Conservation (phyloP, 2,797 vertebrate species). For the Lerista edwardsae region DNA sequence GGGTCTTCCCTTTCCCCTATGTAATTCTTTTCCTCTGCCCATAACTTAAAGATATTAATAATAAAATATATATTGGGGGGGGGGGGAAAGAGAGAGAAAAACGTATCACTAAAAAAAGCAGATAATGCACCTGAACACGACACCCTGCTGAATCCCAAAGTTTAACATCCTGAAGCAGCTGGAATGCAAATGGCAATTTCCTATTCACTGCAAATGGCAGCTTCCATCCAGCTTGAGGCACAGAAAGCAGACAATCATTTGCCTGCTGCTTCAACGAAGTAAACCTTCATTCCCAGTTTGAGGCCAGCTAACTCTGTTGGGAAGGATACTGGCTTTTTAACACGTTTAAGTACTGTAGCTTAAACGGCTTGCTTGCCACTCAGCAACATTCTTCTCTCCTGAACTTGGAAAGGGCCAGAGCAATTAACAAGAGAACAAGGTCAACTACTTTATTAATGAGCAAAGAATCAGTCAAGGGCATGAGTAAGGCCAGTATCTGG, state of each 20-base stretch:
- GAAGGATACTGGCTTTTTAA: neutral
- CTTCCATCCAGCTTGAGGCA: neutral
- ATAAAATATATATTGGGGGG: no score
- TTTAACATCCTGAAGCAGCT: no score
- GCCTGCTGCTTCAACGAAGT: neutral
- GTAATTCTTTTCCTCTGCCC: no score
- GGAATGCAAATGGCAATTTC: no score
- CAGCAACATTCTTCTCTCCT: neutral
- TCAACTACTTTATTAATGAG: neutral
- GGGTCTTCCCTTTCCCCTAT: no score
- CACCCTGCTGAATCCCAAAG: neutral
- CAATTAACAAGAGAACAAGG: neutral
- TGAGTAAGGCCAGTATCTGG: neutral
- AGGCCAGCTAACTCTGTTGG: neutral
- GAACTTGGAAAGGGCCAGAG: neutral
- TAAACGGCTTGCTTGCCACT: neutral
- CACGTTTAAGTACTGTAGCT: neutral
- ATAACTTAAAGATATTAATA: no score
- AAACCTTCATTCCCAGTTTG: neutral
- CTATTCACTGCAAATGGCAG: neutral
- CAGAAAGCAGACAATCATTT: neutral
- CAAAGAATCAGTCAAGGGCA: neutral
- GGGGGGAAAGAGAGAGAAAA: no score
- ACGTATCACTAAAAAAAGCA: no score
- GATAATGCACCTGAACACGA: neutral